phyloP scores from a whole-genome alignment of 2,797 vertebrate genomes.

The Phaenicophaeus curvirostris region DNA sequence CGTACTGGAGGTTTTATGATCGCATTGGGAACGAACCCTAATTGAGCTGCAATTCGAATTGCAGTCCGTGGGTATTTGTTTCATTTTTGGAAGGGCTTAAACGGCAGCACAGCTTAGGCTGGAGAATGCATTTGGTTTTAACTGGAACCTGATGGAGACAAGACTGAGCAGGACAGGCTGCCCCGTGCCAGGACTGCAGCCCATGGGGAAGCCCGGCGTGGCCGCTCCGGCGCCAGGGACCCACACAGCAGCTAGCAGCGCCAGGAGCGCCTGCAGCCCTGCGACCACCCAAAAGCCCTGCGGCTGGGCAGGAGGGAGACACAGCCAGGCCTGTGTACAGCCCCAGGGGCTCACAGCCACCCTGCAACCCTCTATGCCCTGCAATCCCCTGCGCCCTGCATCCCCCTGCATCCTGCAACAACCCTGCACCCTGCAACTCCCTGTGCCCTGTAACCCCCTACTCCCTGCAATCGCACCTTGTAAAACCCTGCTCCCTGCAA shows the following conservation, averaged over 20 bases:
- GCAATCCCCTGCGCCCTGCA: neutral
- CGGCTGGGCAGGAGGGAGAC: neutral
- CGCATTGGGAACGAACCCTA: slow-evolving; percentile 63
- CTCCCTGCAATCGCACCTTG: rapidly evolving
- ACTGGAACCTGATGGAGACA: slow-evolving; percentile 56
- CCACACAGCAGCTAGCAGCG: neutral
- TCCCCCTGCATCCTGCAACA: neutral
- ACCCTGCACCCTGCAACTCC: neutral
- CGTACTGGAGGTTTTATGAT: slow-evolving; percentile 66
- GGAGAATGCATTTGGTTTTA: slow-evolving; percentile 43
- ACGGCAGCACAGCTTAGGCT: slow-evolving; percentile 36
- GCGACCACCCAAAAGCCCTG: neutral
- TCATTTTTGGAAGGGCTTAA: slow-evolving; percentile 62
- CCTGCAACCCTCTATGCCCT: too few species aligned
- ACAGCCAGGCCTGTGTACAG: neutral
- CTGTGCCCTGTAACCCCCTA: too few species aligned
- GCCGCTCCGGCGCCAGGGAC: neutral
- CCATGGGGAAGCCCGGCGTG: neutral
- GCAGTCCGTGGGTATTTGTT: slow-evolving; percentile 64
- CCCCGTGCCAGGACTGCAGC: neutral
- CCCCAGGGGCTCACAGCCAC: neutral
- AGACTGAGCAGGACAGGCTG: slow-evolving; percentile 7
- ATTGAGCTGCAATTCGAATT: slow-evolving; percentile 70
- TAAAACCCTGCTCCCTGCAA: neutral
- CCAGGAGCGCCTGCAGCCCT: neutral